A percentile compares a stretch with the other conserved stretches of the same genome.
These are phyloP conservation scores for Charaxes varanes DNA, from an alignment of 1,140 invertebrate species.

Conservation along the genomic window DNA sequence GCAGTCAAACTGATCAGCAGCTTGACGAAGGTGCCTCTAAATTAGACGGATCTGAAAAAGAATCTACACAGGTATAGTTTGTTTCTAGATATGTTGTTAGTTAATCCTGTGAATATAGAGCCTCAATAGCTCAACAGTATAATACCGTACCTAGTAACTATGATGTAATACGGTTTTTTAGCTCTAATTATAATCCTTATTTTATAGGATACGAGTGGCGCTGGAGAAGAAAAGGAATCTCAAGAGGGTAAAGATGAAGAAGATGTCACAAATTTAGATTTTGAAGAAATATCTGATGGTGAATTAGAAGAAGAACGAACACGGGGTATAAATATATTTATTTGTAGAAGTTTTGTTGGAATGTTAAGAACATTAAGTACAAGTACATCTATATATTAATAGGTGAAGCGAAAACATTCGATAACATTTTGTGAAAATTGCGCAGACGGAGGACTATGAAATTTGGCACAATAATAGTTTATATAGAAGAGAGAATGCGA, in stretches of 20 bases:
- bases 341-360: not conserved
- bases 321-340: slow-evolving; percentile 55
- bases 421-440: no score
- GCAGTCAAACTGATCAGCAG: slow-evolving; percentile 42
- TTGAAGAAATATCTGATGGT: slow-evolving; percentile 92
- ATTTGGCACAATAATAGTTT: no score
- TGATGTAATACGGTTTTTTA: no score
- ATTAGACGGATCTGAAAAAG: slow-evolving; percentile 49
- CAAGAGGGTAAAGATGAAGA: slow-evolving; percentile 77
- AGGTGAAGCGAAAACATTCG: no score
- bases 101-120: not conserved
- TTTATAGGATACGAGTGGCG: slow-evolving; percentile 49
- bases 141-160: not conserved
- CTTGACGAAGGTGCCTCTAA: slow-evolving; percentile 39
- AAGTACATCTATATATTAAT: not conserved
- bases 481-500: no score
- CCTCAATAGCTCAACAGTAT: no score
- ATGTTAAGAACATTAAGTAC: not conserved
- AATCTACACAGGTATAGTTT: slow-evolving; percentile 61
- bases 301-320: slow-evolving; percentile 86
- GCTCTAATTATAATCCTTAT: no score
- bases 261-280: slow-evolving; percentile 85
- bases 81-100: not conserved
- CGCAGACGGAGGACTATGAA: no score
- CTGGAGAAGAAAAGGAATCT: slow-evolving; percentile 57